Evolutionary conservation across 2,888 invertebrate species (phyloP).

Genomic region (Drosophila recens): DNA sequence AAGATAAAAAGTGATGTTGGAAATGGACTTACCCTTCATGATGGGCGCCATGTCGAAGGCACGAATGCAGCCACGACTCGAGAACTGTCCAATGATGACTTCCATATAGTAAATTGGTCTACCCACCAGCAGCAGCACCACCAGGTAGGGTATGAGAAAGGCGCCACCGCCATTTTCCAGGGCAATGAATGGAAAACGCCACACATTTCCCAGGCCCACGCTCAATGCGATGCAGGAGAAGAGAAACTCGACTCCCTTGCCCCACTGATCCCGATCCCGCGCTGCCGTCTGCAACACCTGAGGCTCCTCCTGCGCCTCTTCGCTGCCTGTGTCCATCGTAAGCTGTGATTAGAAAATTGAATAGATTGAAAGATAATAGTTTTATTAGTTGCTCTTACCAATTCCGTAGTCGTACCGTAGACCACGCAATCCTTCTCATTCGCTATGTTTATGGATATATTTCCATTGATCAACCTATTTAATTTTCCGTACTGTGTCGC

Average conservation of each 20-base stretch:
- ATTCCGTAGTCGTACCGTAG: conserved; percentile 59
- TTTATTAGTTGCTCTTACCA: conserved; percentile 54
- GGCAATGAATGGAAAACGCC: conserved; percentile 89
- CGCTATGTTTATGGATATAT: background rate
- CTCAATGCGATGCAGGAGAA: conserved; percentile 87
- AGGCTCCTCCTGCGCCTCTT: conserved; percentile 5
- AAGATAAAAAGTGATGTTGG: background rate
- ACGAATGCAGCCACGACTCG: conserved; percentile 89
- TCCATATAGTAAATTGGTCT: conserved; percentile 91
- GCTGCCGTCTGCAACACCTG: conserved; percentile 20
- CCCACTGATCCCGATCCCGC: conserved; percentile 86
- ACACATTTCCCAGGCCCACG: conserved; percentile 89
- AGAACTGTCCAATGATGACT: conserved; percentile 90
- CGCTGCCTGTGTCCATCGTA: conserved; percentile 33
- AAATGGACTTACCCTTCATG: conserved; percentile 87
- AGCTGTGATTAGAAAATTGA: conserved; percentile 25
- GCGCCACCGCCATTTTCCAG: conserved; percentile 89
- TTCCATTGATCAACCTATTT: conserved; percentile 43
- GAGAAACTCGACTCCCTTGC: conserved; percentile 88
- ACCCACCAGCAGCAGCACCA: conserved; percentile 88
- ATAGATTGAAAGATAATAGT: background rate
- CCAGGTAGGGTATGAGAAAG: conserved; percentile 89
- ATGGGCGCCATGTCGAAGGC: conserved; percentile 89
- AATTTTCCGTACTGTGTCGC: conserved; percentile 66
- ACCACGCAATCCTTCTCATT: conserved; percentile 46